Evolutionary conservation across 2,888 invertebrate species (phyloP).

Genomic region (Andricus quercusramuli): DNA sequence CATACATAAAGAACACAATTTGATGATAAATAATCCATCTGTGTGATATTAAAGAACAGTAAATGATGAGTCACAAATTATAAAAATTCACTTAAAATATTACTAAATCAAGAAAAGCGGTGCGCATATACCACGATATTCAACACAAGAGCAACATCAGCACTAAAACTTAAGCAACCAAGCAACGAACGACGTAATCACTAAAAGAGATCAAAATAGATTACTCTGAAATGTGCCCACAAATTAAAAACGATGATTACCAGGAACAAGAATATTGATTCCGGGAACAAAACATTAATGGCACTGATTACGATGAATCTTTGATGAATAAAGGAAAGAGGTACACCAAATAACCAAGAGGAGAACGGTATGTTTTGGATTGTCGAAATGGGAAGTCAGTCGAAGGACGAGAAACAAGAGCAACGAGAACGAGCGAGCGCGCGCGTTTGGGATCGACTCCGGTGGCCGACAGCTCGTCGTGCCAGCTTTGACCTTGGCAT

Average conservation of each 20-base stretch:
- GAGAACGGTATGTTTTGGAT: conserved; percentile 43
- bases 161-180: background rate
- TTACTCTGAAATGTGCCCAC: background rate
- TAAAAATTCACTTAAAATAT: background rate
- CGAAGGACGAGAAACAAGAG: conserved; percentile 38
- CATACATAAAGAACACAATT: background rate
- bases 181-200: background rate
- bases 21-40: background rate
- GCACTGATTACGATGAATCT: background rate
- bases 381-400: conserved; percentile 43
- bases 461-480: conserved; percentile 72
- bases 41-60: background rate
- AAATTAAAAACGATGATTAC: background rate
- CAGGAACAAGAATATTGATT: background rate
- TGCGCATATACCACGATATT: background rate
- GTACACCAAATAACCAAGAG: conserved; percentile 19
- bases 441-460: conserved; percentile 66
- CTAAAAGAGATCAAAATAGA: background rate
- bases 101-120: background rate
- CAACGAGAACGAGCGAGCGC: conserved; percentile 46
- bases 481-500: conserved; percentile 77
- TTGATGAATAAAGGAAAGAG: conserved; percentile 24
- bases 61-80: background rate
- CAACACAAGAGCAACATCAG: background rate
- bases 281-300: too few species aligned